phyloP scores from a whole-genome alignment of 2,888 invertebrate genomes.

The Nemotelus pantherinus region DNA sequence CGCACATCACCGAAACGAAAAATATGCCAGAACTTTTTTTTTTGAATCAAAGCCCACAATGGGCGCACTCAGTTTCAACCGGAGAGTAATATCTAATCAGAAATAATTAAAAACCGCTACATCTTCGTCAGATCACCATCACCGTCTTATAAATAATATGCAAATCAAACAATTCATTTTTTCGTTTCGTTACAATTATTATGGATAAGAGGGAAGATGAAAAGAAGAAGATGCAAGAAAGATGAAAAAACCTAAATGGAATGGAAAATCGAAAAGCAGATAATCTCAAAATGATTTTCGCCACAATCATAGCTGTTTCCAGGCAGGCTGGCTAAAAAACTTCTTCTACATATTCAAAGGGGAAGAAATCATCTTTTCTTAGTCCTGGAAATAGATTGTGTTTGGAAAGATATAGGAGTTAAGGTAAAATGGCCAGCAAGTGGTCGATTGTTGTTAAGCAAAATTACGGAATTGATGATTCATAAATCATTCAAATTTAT shows the following conservation, averaged over 20 bases:
- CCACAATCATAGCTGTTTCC: background rate
- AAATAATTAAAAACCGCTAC: slow-evolving; percentile 2
- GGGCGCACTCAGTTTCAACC: no score
- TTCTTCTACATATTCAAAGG: background rate
- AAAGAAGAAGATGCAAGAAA: background rate
- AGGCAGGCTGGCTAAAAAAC: background rate
- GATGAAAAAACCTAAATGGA: background rate
- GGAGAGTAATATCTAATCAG: background rate
- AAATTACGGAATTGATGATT: no score
- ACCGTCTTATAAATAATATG: slow-evolving; percentile 2
- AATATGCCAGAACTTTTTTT: no score
- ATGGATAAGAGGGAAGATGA: background rate
- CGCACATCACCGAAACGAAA: no score
- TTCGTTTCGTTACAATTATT: background rate
- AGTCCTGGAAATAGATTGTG: no score
- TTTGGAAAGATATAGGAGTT: no score
- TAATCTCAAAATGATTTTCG: slow-evolving; percentile 14
- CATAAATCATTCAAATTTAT: no score
- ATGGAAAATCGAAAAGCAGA: slow-evolving; percentile 20
- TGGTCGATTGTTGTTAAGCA: no score
- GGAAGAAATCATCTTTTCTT: background rate
- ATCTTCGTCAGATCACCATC: background rate
- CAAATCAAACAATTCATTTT: slow-evolving; percentile 14
- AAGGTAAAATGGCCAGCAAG: no score
- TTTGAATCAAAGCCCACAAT: no score